A percentile compares a stretch with the other conserved stretches of the same genome.
Conservation (phyloP, 2,888 invertebrate species). For the Agonopterix alstromeriana region DNA sequence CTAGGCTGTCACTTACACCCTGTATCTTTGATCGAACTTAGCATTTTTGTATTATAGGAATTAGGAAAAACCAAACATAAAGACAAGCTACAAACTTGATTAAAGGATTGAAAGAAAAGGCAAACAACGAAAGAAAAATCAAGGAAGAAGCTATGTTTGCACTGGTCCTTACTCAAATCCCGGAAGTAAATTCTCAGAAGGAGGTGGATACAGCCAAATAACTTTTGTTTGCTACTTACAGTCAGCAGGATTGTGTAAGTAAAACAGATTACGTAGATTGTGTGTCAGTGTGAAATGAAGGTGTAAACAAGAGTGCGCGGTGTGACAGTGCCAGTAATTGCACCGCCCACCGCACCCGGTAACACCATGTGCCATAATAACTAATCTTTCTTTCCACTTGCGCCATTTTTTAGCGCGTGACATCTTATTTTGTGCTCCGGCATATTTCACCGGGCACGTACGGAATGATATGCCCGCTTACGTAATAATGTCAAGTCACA, state of each 20-base stretch:
- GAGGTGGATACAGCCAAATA: constrained; percentile 23
- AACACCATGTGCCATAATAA: constrained; percentile 33
- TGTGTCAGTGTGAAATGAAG: constrained; percentile 16
- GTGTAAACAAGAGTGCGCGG: constrained; percentile 14
- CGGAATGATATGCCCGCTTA: constrained; percentile 23
- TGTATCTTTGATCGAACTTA: constrained; percentile 5
- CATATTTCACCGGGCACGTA: constrained; percentile 36
- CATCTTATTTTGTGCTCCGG: constrained; percentile 48
- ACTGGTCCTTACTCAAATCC: constrained; percentile 42
- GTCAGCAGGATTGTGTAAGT: neutral
- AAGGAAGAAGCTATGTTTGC: constrained; percentile 46
- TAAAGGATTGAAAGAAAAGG: constrained; percentile 57
- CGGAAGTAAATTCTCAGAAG: constrained; percentile 36
- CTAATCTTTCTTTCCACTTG: constrained; percentile 42
- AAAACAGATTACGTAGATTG: constrained; percentile 22
- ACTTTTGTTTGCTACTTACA: constrained; percentile 18
- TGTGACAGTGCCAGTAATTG: constrained; percentile 37
- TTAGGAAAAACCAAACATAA: constrained; percentile 35
- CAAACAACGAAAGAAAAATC: constrained; percentile 58
- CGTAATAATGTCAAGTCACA: constrained; percentile 22
- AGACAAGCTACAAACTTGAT: constrained; percentile 56
- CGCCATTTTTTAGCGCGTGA: constrained; percentile 50
- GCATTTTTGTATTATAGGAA: constrained; percentile 27
- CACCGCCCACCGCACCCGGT: constrained; percentile 27
- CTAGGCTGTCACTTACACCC: too few species aligned